These are phyloP conservation scores for Platycheirus albimanus DNA, from an alignment of 2,888 invertebrate species.

Conservation along the genomic window DNA sequence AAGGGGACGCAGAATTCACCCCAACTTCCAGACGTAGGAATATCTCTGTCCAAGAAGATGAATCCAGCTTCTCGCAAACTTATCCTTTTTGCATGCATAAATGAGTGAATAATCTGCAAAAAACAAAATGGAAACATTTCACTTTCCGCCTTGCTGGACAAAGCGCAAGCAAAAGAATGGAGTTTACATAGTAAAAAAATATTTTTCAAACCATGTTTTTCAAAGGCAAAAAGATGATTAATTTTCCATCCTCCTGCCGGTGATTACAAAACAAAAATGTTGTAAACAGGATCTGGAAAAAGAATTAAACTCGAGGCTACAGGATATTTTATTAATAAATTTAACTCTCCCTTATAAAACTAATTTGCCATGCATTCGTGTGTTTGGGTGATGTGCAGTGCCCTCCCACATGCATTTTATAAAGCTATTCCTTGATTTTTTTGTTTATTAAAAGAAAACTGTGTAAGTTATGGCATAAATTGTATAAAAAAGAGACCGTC, in stretches of 20 bases:
- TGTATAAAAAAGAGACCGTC: too few species aligned
- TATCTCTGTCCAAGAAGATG: neutral
- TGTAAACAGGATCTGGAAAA: neutral
- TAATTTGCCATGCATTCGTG: neutral
- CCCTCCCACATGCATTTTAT: neutral
- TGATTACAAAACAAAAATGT: constrained; percentile 53
- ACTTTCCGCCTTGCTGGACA: constrained; percentile 66
- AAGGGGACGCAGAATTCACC: neutral
- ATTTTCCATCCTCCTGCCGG: constrained; percentile 68
- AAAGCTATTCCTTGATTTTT: too few species aligned
- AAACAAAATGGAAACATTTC: constrained; percentile 60
- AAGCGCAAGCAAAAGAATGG: constrained; percentile 38
- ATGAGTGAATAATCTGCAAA: constrained; percentile 67
- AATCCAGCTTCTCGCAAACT: constrained; percentile 41
- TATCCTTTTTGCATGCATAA: constrained; percentile 69
- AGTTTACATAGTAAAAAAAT: neutral
- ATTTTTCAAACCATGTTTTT: constrained; percentile 44
- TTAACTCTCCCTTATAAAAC: neutral
- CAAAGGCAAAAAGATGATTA: constrained; percentile 67
- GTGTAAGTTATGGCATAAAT: too few species aligned
- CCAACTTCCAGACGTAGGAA: neutral
- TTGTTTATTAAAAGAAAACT: too few species aligned
- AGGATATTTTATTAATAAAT: constrained; percentile 1
- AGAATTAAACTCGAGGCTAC: neutral
- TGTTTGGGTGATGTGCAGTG: too few species aligned